A percentile compares a stretch with the other conserved stretches of the same genome.
Evolutionary conservation across 1,140 invertebrate genomes (phyloP).

Genomic region (Proctacanthus coquilletti): DNA sequence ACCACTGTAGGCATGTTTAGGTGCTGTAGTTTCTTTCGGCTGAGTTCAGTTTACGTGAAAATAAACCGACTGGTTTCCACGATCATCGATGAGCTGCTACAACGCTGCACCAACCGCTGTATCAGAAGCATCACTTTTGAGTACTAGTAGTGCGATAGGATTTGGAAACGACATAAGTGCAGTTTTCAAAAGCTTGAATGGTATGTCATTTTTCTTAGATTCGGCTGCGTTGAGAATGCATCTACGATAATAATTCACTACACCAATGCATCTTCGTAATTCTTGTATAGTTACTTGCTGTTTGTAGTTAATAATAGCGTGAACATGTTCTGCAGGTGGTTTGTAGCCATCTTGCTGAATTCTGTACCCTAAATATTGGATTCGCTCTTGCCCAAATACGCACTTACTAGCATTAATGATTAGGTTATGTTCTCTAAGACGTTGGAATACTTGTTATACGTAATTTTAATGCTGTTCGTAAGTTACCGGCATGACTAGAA

Average conservation of each 20-base stretch:
- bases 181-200: background rate
- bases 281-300: background rate
- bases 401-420: conserved; percentile 31
- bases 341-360: conserved; percentile 11
- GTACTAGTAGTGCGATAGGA: background rate
- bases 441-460: conserved; percentile 19
- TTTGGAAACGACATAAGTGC: background rate
- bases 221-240: conserved; percentile 5
- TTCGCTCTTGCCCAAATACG: conserved; percentile 18
- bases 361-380: background rate
- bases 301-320: conserved; percentile 7
- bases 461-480: conserved; percentile 31
- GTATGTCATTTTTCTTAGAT: conserved; percentile 13
- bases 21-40: background rate
- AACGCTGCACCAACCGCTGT: background rate
- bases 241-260: background rate
- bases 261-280: background rate
- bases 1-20: no score
- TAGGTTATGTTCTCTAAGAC: conserved; percentile 21
- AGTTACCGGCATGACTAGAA: conserved; percentile 23
- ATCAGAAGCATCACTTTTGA: background rate
- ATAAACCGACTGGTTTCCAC: background rate
- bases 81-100: background rate
- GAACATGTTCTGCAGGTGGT: no score
- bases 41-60: background rate